These are phyloP conservation scores for Candoia aspera DNA, from an alignment of 2,113 vertebrate species.

Conservation along the genomic window DNA sequence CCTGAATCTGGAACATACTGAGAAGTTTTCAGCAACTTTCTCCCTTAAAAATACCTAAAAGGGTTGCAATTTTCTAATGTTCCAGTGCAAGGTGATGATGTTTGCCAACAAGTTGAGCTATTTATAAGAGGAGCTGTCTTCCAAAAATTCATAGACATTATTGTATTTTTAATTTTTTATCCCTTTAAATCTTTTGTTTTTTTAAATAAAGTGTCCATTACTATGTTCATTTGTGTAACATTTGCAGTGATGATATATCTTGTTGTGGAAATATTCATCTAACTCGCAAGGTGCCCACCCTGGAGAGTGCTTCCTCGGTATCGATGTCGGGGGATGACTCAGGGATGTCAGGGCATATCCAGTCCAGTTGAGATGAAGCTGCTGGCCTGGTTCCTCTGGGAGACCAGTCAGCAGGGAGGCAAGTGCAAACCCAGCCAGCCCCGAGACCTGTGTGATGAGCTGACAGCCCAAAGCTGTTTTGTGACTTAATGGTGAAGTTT, in stretches of 20 bases:
- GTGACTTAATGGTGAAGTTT: too few relatives aligned
- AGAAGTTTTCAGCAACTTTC: background rate
- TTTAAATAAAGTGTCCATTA: background rate
- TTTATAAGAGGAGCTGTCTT: background rate
- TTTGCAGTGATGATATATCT: background rate
- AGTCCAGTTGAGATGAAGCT: too few relatives aligned
- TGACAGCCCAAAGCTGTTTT: too few relatives aligned
- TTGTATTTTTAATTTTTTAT: background rate
- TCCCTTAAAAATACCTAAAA: background rate
- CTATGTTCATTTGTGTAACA: background rate
- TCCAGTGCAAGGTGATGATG: background rate
- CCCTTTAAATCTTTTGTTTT: background rate
- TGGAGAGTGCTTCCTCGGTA: too few relatives aligned
- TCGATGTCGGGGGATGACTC: too few relatives aligned
- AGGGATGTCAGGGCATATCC: too few relatives aligned
- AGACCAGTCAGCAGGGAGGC: too few relatives aligned
- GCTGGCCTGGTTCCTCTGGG: too few relatives aligned
- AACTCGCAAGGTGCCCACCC: too few relatives aligned
- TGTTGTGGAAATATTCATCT: background rate
- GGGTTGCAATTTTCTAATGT: background rate
- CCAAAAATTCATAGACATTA: background rate
- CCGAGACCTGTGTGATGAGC: too few relatives aligned
- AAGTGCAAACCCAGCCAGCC: too few relatives aligned
- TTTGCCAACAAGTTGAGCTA: background rate
- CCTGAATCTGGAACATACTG: background rate